phyloP scores from a whole-genome alignment of 2,888 invertebrate species.

The Abrostola triplasia region DNA sequence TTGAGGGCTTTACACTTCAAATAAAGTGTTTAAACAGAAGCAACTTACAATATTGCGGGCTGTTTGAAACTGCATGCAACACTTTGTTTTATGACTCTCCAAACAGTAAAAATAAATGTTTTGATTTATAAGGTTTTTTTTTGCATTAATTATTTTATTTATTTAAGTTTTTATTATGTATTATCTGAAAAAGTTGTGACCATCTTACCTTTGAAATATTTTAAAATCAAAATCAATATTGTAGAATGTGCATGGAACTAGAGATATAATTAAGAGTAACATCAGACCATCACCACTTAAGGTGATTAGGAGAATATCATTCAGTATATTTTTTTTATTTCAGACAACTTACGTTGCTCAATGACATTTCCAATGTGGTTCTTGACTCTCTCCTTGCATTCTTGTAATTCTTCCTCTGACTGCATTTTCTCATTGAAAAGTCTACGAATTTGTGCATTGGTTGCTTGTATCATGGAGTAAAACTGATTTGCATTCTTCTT shows the following conservation, averaged over 20 bases:
- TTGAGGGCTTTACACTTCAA: conserved; percentile 24
- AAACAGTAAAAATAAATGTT: background rate
- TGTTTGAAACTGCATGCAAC: background rate
- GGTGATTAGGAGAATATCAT: conserved; percentile 18
- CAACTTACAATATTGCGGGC: background rate
- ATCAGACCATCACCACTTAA: conserved; percentile 23
- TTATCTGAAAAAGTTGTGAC: conserved; percentile 51
- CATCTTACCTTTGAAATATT: conserved; percentile 61
- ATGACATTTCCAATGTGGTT: conserved; percentile 95
- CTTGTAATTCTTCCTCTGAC: conserved; percentile 95
- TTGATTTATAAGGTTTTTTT: background rate
- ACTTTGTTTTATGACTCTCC: background rate
- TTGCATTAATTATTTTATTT: conserved; percentile 1
- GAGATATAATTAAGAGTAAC: conserved; percentile 34
- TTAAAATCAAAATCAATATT: conserved; percentile 30
- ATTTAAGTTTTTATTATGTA: conserved; percentile 9
- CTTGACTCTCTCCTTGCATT: conserved; percentile 94
- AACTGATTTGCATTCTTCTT: conserved; percentile 97
- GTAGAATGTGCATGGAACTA: conserved; percentile 34
- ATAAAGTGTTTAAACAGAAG: conserved; percentile 23
- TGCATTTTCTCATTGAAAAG: conserved; percentile 94
- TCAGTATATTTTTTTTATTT: conserved; percentile 4
- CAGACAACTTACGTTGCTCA: conserved; percentile 95
- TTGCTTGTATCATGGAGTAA: conserved; percentile 98
- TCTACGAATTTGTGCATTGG: conserved; percentile 96